phyloP scores from a whole-genome alignment of 2,888 invertebrate genomes.

The Scelioninae gen. 1 region DNA sequence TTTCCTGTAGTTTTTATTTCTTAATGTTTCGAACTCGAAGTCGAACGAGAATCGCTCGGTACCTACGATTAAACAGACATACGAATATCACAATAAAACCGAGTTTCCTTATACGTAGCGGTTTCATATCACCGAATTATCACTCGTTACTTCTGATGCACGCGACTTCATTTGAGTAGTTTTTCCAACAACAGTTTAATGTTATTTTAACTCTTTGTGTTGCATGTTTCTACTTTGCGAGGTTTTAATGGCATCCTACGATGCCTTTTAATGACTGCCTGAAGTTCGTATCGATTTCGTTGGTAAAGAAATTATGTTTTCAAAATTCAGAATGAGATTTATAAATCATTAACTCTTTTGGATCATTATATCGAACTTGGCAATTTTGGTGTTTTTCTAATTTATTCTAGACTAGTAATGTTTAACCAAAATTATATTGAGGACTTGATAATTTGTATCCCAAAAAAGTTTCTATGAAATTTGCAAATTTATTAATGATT shows the following conservation, averaged over 20 bases:
- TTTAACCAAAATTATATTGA: too few species aligned
- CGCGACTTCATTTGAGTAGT: slow-evolving; percentile 43
- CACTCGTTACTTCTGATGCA: slow-evolving; percentile 60
- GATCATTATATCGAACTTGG: too few species aligned
- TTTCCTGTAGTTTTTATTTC: neutral
- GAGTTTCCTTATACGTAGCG: slow-evolving; percentile 57
- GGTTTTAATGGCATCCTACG: slow-evolving; percentile 34
- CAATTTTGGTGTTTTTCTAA: too few species aligned
- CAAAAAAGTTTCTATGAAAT: too few species aligned
- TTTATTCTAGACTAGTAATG: too few species aligned
- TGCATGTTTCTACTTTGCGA: slow-evolving; percentile 47
- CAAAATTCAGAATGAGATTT: too few species aligned
- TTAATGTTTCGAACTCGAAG: slow-evolving; percentile 1
- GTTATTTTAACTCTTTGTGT: too few species aligned
- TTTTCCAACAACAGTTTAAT: slow-evolving; percentile 19
- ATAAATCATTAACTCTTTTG: too few species aligned
- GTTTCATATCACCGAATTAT: slow-evolving; percentile 62
- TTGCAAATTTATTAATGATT: too few species aligned
- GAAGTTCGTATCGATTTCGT: slow-evolving; percentile 3
- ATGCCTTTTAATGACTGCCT: slow-evolving; percentile 30
- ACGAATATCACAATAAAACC: slow-evolving; percentile 69
- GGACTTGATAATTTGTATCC: too few species aligned
- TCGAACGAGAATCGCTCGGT: slow-evolving; percentile 20
- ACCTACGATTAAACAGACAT: slow-evolving; percentile 60
- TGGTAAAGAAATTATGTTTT: neutral